Base-by-base conservation (phyloP, 2,888 invertebrate genomes). In the Heliconius aoede region DNA sequence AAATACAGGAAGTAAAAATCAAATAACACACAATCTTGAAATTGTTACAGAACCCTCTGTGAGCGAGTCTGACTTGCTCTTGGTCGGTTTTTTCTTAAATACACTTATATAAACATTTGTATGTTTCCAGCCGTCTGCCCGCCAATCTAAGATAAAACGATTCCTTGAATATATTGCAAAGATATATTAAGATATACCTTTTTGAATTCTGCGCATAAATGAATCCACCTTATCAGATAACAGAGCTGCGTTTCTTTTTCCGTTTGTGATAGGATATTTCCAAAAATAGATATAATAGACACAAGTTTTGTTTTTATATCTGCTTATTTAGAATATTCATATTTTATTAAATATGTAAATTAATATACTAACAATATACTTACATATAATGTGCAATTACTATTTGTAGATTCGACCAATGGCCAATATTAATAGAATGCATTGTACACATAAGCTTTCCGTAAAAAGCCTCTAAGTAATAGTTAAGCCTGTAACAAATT, bases 401-500 rank as follows among this genome's bases (percentile, higher is more conserved):
- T 15, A 46, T 15, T 46, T 18, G 11, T 1, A 46, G 4, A 46
- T 46, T 46, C 18, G 18, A 36, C 18, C 4, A 46, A 15, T 46
- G 46, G 15, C 4, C 13, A 46, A 46, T 46, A 46, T 0, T 15
- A 15, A 46, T 40, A 65, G 36, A 64, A 64, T 64, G 32, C 13
- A 36, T 64, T 65, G 36, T 36, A 36, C 24, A 65, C 36, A 65
- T 65, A 65, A 24, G 40, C 15, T 36, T 36, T 24, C 15, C 3
- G 7, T 36, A 40, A 65, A 36, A 65, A 36, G 8, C 32, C 24
- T 24, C 1, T 36, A 65, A 65, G 24, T 36, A 40, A 65, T 3
- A 65, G 65, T 65, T 13, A 40, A 65, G 40, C 24, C 36, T 36
- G n/a, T 65, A 36, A 36, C 65, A 24, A 65, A 65, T 65, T 65